Conservation (phyloP, 2,797 vertebrate genomes). For the Micrastur ruficollis region DNA sequence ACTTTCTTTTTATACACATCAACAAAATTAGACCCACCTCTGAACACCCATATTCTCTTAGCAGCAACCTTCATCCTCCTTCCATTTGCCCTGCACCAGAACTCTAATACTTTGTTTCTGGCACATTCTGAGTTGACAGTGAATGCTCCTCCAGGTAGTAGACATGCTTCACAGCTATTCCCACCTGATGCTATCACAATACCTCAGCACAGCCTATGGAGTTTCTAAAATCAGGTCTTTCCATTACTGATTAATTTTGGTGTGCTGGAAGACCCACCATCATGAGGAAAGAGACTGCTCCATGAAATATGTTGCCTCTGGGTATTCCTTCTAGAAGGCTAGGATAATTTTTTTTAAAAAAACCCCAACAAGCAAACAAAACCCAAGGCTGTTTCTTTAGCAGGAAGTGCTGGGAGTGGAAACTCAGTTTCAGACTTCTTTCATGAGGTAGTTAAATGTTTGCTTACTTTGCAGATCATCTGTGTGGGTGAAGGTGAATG, state of each 20-base stretch:
- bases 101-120: background rate
- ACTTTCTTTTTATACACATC: background rate
- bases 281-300: background rate
- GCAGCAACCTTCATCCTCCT: background rate
- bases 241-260: background rate
- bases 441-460: background rate
- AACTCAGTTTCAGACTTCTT: background rate
- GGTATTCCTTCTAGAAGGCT: background rate
- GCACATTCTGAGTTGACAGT: background rate
- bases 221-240: background rate
- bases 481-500: background rate
- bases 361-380: background rate
- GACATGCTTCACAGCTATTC: background rate
- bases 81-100: background rate
- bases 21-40: background rate
- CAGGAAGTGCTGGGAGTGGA: background rate
- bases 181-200: background rate
- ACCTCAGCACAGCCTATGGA: background rate
- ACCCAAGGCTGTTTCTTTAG: background rate
- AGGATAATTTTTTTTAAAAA: background rate
- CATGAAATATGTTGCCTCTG: rapidly evolving
- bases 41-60: background rate
- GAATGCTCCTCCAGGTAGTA: background rate
- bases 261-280: background rate
- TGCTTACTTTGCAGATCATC: background rate